These are phyloP conservation scores for Luperina nickerlii DNA, from an alignment of 2,888 invertebrate genomes.

Conservation along the genomic window DNA sequence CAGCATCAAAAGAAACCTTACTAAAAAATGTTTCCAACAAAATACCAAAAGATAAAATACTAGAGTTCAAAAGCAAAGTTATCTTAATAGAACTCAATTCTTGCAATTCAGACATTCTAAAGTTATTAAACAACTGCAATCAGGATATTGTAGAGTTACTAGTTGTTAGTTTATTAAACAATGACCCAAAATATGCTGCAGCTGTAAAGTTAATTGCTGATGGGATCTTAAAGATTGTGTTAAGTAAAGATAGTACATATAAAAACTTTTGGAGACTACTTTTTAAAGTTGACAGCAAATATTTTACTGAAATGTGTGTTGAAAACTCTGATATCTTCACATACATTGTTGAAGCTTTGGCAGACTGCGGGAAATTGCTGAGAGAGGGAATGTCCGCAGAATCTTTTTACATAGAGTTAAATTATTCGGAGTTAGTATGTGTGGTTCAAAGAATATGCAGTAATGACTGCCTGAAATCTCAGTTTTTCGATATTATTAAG, in stretches of 20 bases:
- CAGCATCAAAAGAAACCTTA: conserved; percentile 83
- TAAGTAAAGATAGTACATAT: conserved; percentile 70
- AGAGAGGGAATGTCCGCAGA: conserved; percentile 81
- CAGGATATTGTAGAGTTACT: conserved; percentile 77
- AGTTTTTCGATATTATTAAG: conserved; percentile 84
- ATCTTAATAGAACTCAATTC: conserved; percentile 74
- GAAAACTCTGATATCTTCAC: conserved; percentile 77
- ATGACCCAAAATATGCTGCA: conserved; percentile 67
- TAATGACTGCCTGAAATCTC: conserved; percentile 79
- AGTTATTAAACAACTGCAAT: conserved; percentile 74
- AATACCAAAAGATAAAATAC: conserved; percentile 74
- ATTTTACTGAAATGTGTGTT: conserved; percentile 78
- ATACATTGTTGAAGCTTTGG: conserved; percentile 79
- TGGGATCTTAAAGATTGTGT: conserved; percentile 72
- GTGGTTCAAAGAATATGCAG: conserved; percentile 83
- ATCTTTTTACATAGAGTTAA: conserved; percentile 86
- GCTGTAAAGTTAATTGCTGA: conserved; percentile 70
- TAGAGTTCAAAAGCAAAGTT: conserved; percentile 79
- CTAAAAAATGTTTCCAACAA: conserved; percentile 73
- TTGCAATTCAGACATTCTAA: conserved; percentile 68
- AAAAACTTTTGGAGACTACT: conserved; percentile 81
- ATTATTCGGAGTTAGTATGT: conserved; percentile 86
- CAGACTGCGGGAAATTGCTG: conserved; percentile 82
- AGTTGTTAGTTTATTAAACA: conserved; percentile 77
- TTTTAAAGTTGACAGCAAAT: conserved; percentile 74